phyloP scores from a whole-genome alignment of 2,888 invertebrate species.

The Mesorhabditis spiculigera region DNA sequence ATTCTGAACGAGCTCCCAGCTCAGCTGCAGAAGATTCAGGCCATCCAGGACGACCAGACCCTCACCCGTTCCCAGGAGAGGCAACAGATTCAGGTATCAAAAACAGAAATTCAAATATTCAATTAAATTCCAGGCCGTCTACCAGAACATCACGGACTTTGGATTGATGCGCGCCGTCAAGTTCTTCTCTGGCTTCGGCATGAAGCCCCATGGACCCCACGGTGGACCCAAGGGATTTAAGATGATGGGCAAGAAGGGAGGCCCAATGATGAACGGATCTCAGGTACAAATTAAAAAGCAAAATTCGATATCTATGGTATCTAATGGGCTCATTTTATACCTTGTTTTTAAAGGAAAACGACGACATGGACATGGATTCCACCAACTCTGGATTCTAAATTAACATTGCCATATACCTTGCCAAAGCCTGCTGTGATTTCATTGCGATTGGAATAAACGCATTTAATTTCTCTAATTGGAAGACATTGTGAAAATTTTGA shows the following conservation, averaged over 20 bases:
- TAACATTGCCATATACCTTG: neutral
- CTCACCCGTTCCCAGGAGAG: slow-evolving; percentile 17
- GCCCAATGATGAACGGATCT: neutral
- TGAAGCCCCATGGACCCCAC: neutral
- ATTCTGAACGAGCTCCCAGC: slow-evolving; percentile 21
- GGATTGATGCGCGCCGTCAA: neutral
- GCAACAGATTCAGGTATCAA: slow-evolving; percentile 15
- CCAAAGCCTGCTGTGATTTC: too few relatives aligned
- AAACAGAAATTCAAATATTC: neutral
- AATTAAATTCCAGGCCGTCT: neutral
- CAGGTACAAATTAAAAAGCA: too few relatives aligned
- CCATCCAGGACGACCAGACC: slow-evolving; percentile 21
- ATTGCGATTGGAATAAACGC: too few relatives aligned
- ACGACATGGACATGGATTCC: neutral
- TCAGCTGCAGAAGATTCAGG: slow-evolving; percentile 16
- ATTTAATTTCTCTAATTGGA: too few relatives aligned
- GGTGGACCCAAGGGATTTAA: neutral
- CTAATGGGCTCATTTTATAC: neutral
- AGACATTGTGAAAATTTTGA: too few relatives aligned
- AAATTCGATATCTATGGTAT: neutral
- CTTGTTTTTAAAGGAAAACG: neutral
- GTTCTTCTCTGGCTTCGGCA: neutral
- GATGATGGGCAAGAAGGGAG: neutral
- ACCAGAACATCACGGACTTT: neutral
- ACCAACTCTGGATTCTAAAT: neutral